Base-by-base conservation (phyloP, 2,113 vertebrate species). In the Anas platyrhynchos region DNA sequence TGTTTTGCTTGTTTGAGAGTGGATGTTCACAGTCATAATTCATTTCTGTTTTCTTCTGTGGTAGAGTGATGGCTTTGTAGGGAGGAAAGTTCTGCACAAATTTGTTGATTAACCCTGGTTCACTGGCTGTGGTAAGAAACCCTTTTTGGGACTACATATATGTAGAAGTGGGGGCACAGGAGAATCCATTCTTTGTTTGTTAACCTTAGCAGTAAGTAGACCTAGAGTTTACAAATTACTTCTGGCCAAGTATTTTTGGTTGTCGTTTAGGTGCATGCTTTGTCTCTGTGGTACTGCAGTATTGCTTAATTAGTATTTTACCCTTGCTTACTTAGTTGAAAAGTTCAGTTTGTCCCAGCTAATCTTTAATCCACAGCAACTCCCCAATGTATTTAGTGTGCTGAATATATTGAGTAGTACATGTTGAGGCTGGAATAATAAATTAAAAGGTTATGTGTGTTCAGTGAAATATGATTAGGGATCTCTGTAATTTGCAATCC, bases 311-410 rank as follows among this genome's bases (percentile, higher is more conserved):
- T 71, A 44, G 16, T 52, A 43, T 86, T 92, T 91, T 91, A 31
- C 72, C 62, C 69, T 76, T 82, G 66, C 31, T 85, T 91, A 54
- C 31, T 78, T 50, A 18, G 55, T 82, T 85, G 69, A 67, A 91
- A 94, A 94, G n/a, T 67, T 87, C n/a, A 2, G 31, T 90, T 95
- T 88, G 86, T 79, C 62, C 55, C 52, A 65, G 83, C 52, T 84
- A 61, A 73, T 85, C 58, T 86, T 91, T 85, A 79, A 90, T 52
- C 80, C 79, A 68, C 34, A 56, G 50, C 68, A 85, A 68, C 52
- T 85, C 58, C 71, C 54, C 65, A 85, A 61, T 22, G 25, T 75
- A 11, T 56, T 89, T 41, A 72, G 58, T 83, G 52, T 43, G 46
- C 43, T 55, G 85, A 67, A 74, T 71, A 58, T 66, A 75, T 55